Base-by-base conservation (phyloP, 1,140 invertebrate species). In the Bombus turneri region DNA sequence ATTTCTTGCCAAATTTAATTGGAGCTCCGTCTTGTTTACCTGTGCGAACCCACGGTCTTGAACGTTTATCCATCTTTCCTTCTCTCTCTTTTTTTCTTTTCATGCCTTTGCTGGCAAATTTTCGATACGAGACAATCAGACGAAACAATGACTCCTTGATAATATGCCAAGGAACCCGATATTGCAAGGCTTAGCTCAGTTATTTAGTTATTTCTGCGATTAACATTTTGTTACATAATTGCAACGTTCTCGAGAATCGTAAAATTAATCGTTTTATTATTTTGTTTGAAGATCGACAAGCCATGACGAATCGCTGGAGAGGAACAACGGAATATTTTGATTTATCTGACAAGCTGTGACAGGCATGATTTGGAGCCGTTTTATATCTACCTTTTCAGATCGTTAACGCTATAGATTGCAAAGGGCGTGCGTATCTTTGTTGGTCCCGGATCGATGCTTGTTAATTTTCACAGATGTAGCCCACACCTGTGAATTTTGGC, bases 1-100 rank as follows among this genome's bases (percentile, higher is more conserved):
- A 83, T 72, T 41, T 66, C 77, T 39, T 68, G 57, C 76, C 75
- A 78, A 82, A 89, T 66, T 86, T 88, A 86, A 83, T 88, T 76
- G 76, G 73, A 81, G 13, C 88, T 39, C 22, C 41, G 59, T 41
- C 8, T 34, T 69, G 62, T 59, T 68, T 62, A 34, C 76, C 41
- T 80, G 43, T 9, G 66, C 22, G 37, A 28, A 59, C 34, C 10
- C 13, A 9, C 43, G 18, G 37, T n/a, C 39, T 9, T 25, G 34
- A 34, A n/a, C 25, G 34, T 78, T 79, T 18, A 5, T 37, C 75
- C 10, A 28, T 47, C 75, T 22, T 64, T 78, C n/a, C 41, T 6
- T 43, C 2, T 25, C n/a, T 15, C 28, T 18, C 1, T 28, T 18
- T 18, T 18, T 28, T 3, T 10, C 6, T 57, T 25, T 34, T 53